Evolutionary conservation across 1,140 invertebrate species (phyloP), one percentile per base, ranked within the genome.

Genomic region (Pseudomyrmex sp.): DNA sequence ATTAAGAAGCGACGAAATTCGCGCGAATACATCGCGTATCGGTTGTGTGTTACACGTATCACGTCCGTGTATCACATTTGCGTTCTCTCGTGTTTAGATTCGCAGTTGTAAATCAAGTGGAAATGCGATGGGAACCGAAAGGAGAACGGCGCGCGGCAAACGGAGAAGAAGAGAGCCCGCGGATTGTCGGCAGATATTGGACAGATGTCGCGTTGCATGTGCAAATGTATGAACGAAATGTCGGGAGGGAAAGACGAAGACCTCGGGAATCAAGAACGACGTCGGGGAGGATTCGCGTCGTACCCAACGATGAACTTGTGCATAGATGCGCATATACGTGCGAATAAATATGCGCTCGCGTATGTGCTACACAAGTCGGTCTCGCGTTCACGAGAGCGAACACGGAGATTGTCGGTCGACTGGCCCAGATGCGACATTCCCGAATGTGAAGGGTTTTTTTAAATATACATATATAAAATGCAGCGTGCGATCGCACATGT

Each of bases 151-250:
- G 50, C 18, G 12, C 58, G 44, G 20, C 46, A 62, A 18, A 26
- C 72, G 48, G 15, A 54, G 48, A 66, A 46, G n/a, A 56, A 50
- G 69, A 74, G 5, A 35, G 5, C 65, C 13, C 10, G 35, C 12
- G 52, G 20, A 76, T 73, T 63, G 59, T 69, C 50, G 35, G 26
- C 63, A 62, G 82, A 88, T 84, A 89, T 89, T 82, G 84, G 88
- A 86, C 88, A 89, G 88, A 89, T 89, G 87, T 89, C 87, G 75
- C 69, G 70, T 84, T 75, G 52, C 63, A 85, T 88, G 86, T 82
- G 83, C 76, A 77, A 88, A 88, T 85, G 83, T 70, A 62, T 50
- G 76, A 88, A 88, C 72, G 77, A 88, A 70, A 82, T 70, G 65
- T 69, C 20, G 65, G n/a, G 8, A 12, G 12, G 52, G 26, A 82